Evolutionary conservation across 2,113 vertebrate species (phyloP).

Genomic region (Lepus americanus): DNA sequence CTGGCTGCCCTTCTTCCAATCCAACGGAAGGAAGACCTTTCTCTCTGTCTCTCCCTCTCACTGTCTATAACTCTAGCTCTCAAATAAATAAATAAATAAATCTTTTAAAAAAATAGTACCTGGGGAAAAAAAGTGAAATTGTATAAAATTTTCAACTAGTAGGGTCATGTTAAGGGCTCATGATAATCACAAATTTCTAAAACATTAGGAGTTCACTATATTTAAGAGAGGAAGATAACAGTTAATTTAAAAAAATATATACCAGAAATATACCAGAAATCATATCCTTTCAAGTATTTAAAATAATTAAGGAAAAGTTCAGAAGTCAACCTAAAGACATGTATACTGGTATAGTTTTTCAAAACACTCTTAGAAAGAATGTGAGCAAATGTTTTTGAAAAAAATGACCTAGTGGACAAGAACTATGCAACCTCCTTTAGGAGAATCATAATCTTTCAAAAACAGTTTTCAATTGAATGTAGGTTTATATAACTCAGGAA

Average conservation of each 20-base stretch:
- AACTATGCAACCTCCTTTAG: not conserved
- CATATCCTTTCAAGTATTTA: constrained; percentile 6
- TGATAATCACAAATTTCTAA: constrained; percentile 5
- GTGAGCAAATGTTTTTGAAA: not conserved
- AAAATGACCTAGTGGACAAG: not conserved
- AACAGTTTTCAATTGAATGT: not conserved
- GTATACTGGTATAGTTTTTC: not conserved
- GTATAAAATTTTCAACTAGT: not conserved
- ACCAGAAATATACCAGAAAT: constrained; percentile 13
- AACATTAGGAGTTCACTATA: constrained; percentile 25
- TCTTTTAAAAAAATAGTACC: not conserved
- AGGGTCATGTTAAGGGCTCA: constrained; percentile 34
- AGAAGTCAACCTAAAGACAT: constrained; percentile 39
- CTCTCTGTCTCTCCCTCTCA: no score
- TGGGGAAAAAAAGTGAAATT: not conserved
- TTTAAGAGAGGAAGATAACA: constrained; percentile 7
- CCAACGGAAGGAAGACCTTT: no score
- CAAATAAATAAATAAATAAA: no score
- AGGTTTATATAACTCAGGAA: not conserved
- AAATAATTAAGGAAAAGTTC: constrained; percentile 44
- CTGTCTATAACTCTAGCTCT: no score
- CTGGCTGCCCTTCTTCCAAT: no score
- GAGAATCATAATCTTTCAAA: not conserved
- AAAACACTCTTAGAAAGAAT: not conserved
- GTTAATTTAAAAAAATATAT: constrained; percentile 61